Percentiles rank a stretch among this genome's conserved stretches.
Conservation (phyloP, 2,888 invertebrate species). For the Byasa hedistus region DNA sequence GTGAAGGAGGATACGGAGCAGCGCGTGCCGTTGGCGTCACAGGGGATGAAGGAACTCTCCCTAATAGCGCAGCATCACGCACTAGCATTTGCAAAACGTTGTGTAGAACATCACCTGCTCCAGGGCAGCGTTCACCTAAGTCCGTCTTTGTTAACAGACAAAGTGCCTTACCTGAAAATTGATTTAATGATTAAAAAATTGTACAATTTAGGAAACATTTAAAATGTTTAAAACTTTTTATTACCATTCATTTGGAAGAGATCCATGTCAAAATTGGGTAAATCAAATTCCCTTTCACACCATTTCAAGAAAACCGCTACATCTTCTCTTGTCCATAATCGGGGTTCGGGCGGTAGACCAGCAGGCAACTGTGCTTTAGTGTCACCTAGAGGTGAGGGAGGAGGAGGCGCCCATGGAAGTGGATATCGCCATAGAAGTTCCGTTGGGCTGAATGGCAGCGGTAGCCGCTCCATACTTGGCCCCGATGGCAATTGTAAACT, state of each 20-base stretch:
- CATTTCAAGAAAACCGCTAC: slow-evolving; percentile 92
- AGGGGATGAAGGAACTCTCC: slow-evolving; percentile 89
- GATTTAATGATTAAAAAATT: slow-evolving; percentile 7
- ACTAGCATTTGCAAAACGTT: slow-evolving; percentile 94
- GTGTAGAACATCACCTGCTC: slow-evolving; percentile 95
- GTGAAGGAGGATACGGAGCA: slow-evolving; percentile 85
- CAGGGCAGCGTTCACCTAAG: slow-evolving; percentile 93
- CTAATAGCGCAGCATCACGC: slow-evolving; percentile 88
- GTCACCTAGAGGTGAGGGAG: slow-evolving; percentile 86
- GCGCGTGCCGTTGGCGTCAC: slow-evolving; percentile 90
- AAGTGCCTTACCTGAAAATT: slow-evolving; percentile 89
- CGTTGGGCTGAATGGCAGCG: slow-evolving; percentile 89
- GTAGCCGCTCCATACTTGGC: slow-evolving; percentile 86
- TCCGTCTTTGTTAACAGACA: slow-evolving; percentile 94
- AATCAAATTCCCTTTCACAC: slow-evolving; percentile 95
- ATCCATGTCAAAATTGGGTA: slow-evolving; percentile 94
- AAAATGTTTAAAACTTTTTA: slow-evolving; percentile 29
- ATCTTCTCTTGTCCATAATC: slow-evolving; percentile 94
- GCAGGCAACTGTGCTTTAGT: slow-evolving; percentile 93
- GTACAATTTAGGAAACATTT: too few relatives aligned
- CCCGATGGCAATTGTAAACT: slow-evolving; percentile 85
- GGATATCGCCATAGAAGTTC: slow-evolving; percentile 95
- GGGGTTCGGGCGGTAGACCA: slow-evolving; percentile 91
- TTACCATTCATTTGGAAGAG: slow-evolving; percentile 97
- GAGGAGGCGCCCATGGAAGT: slow-evolving; percentile 85